Conservation (phyloP, 1,140 invertebrate genomes). For the Drosophila melanogaster region Release_6_plus_ISO1_MT NT_033779.5:5916501-5917000, state of each 20-base stretch:
- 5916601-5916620: conserved; percentile 95
- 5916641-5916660: conserved; percentile 90
- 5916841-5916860: conserved; percentile 97
- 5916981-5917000: conserved; percentile 86
- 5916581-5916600: conserved; percentile 87
- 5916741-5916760: conserved; percentile 97
- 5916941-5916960: conserved; percentile 93
- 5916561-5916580: conserved; percentile 95
- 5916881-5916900: conserved; percentile 94
- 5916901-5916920: conserved; percentile 98
- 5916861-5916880: conserved; percentile 94
- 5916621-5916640: conserved; percentile 88
- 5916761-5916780: conserved; percentile 88
- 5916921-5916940: conserved; percentile 98
- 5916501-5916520: conserved; percentile 98
- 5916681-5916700: conserved; percentile 95
- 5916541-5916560: conserved; percentile 96
- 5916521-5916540: conserved; percentile 97
- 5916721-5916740: conserved; percentile 97
- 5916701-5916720: conserved; percentile 98
- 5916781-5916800: conserved; percentile 93
- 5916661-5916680: conserved; percentile 92
- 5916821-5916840: conserved; percentile 92
- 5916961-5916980: conserved; percentile 92
- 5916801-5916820: conserved; percentile 92